Conservation (phyloP, 2,113 vertebrate genomes). For the Seriola quinqueradiata region DNA sequence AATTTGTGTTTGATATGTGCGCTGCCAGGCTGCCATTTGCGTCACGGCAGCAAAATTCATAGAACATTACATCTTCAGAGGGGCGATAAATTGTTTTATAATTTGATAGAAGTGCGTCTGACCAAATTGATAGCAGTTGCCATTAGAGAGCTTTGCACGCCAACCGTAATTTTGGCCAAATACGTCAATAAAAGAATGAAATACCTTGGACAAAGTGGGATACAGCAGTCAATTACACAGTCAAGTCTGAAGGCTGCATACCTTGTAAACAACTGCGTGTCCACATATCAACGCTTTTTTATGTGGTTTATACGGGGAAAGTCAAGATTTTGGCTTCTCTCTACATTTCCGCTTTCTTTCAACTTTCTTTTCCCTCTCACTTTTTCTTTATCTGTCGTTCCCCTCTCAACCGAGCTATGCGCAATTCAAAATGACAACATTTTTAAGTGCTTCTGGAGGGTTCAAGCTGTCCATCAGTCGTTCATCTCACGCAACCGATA, state of each 20-base stretch:
- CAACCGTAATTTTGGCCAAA: conserved; percentile 50
- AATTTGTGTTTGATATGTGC: conserved; percentile 51
- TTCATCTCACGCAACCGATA: conserved; percentile 41
- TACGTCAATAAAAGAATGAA: conserved; percentile 52
- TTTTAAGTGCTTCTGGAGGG: conserved; percentile 54
- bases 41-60: conserved; percentile 65
- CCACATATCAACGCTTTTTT: neutral
- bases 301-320: neutral
- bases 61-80: conserved; percentile 56
- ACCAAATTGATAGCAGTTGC: conserved; percentile 66
- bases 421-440: conserved; percentile 24
- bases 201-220: conserved; percentile 29
- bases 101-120: conserved; percentile 54
- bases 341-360: conserved; percentile 10
- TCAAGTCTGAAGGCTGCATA: conserved; percentile 9
- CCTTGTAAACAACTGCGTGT: conserved; percentile 19
- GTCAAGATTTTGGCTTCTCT: conserved; percentile 8
- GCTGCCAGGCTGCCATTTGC: conserved; percentile 61
- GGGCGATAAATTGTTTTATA: conserved; percentile 67
- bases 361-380: neutral
- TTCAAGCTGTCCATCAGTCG: conserved; percentile 36
- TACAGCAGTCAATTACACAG: conserved; percentile 11
- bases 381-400: neutral
- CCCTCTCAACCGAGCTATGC: conserved; percentile 6
- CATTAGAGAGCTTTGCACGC: conserved; percentile 53